phyloP scores from a whole-genome alignment of 35 echinoderm and acorn worm genomes.

The Holothuria glaberrima region DNA sequence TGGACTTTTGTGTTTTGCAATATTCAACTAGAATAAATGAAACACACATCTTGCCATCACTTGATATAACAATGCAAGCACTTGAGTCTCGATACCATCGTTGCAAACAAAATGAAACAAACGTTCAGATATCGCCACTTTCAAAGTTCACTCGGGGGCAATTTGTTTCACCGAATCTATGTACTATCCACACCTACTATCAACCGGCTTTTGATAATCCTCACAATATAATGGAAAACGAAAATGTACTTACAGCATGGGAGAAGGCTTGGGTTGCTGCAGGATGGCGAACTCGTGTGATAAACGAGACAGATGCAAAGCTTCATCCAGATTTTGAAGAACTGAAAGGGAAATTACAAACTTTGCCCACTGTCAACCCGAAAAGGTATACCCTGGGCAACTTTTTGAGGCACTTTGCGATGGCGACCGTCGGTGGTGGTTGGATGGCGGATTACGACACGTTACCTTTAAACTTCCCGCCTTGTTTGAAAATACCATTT shows the following conservation, averaged over 20 bases:
- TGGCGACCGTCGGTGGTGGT: no score
- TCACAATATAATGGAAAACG: not conserved
- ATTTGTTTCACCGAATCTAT: not conserved
- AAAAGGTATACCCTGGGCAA: not conserved
- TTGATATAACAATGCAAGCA: not conserved
- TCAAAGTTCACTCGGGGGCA: not conserved
- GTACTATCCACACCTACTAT: constrained; percentile 7
- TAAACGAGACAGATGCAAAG: not conserved
- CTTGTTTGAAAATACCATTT: no score
- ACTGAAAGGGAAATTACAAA: not conserved
- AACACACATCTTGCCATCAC: not conserved
- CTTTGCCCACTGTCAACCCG: not conserved
- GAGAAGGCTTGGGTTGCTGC: not conserved
- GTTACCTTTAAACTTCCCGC: no score
- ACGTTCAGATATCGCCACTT: not conserved
- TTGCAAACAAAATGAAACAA: not conserved
- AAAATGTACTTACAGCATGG: not conserved
- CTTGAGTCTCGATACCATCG: not conserved
- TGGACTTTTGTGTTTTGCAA: constrained; percentile 34
- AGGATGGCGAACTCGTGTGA: no score
- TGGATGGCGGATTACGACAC: no score
- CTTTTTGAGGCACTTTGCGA: not conserved
- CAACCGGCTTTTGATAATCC: not conserved
- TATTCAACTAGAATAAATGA: no score
- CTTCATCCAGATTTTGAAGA: not conserved